A percentile compares a stretch with the other conserved stretches of the same genome.
Evolutionary conservation across 30 jellyfish, hydroid and myxozoan genomes (phyloP).

Genomic region (Cassiopea xamachana): DNA sequence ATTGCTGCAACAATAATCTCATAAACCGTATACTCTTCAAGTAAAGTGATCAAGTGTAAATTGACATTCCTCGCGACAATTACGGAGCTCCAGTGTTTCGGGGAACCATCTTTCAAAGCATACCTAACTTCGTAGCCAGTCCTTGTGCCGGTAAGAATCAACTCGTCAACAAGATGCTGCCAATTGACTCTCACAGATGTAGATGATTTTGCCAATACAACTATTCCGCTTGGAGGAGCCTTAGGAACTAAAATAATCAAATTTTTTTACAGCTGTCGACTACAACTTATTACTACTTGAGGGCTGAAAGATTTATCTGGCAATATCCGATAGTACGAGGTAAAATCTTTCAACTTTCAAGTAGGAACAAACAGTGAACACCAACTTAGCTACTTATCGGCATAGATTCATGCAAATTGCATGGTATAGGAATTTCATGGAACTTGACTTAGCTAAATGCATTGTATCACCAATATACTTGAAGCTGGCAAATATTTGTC

Average conservation of each 20-base stretch:
- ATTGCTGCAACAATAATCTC: slow-evolving; percentile 11
- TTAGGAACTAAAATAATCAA: neutral
- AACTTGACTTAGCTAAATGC: too few relatives aligned
- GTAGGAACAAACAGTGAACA: too few relatives aligned
- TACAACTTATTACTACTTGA: too few relatives aligned
- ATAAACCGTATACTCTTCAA: slow-evolving; percentile 7
- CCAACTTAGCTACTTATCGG: too few relatives aligned
- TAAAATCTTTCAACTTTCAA: too few relatives aligned
- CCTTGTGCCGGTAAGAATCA: neutral
- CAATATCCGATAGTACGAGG: too few relatives aligned
- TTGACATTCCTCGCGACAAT: neutral
- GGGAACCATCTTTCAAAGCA: neutral
- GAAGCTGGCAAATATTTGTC: too few relatives aligned
- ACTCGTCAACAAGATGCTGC: neutral
- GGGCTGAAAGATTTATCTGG: too few relatives aligned
- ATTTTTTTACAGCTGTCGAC: too few relatives aligned
- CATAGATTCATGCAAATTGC: too few relatives aligned
- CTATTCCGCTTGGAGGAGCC: neutral
- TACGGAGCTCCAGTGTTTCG: neutral
- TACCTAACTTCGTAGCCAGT: slow-evolving; percentile 9
- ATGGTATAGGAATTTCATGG: too few relatives aligned
- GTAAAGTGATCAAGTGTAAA: neutral
- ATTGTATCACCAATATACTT: too few relatives aligned
- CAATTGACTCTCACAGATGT: neutral
- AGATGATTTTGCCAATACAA: neutral